A percentile compares a stretch with the other conserved stretches of the same genome.
phyloP scores from a whole-genome alignment of 2,888 invertebrate species.

The Gisinianus flammeolus region DNA sequence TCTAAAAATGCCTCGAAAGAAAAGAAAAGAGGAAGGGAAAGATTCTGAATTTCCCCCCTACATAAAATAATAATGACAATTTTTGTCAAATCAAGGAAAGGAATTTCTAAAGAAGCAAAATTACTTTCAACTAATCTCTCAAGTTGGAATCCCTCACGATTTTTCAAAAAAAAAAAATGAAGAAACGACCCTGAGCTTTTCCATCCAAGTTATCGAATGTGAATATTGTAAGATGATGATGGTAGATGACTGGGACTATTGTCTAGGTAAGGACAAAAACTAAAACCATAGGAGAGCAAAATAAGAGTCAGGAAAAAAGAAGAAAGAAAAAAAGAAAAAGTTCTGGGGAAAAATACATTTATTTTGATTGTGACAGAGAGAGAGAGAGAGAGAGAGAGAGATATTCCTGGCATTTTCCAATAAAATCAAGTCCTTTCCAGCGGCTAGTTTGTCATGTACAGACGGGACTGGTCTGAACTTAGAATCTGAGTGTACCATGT shows the following conservation, averaged over 20 bases:
- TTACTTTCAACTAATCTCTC: too few species aligned
- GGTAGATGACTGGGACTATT: background rate
- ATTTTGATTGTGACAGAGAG: constrained; percentile 29
- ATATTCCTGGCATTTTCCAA: constrained; percentile 36
- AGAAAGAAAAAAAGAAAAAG: background rate
- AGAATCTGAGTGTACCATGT: background rate
- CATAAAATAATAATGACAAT: too few species aligned
- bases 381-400: background rate
- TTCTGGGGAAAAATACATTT: constrained; percentile 24
- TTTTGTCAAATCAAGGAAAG: too few species aligned
- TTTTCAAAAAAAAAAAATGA: constrained; percentile 16
- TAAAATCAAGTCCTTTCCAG: constrained; percentile 23
- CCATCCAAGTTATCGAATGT: background rate
- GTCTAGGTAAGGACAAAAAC: constrained; percentile 5
- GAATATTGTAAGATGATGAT: background rate
- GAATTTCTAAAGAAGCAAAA: too few species aligned
- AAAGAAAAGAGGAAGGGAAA: too few species aligned
- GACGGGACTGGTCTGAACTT: constrained; percentile 12
- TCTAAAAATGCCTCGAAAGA: too few species aligned
- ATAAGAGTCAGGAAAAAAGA: background rate
- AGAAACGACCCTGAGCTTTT: constrained; percentile 33
- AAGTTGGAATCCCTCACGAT: constrained; percentile 9
- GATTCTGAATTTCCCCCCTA: too few species aligned
- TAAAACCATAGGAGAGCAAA: background rate
- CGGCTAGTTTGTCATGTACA: constrained; percentile 31